phyloP scores from a whole-genome alignment of 1,140 invertebrate species.

The Magallana gigas region DNA sequence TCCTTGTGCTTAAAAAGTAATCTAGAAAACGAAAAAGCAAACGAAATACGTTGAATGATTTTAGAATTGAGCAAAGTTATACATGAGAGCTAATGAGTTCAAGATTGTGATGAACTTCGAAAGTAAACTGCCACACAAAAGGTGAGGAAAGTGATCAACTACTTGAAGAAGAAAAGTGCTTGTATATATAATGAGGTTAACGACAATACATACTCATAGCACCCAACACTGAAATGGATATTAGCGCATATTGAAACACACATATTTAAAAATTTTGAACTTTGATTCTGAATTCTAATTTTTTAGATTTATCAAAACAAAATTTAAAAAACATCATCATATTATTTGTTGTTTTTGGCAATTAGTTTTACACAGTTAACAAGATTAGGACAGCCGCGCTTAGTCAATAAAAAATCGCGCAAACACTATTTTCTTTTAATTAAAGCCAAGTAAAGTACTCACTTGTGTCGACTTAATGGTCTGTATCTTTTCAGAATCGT shows the following conservation, averaged over 20 bases:
- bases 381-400: neutral
- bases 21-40: too few species aligned
- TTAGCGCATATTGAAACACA: neutral
- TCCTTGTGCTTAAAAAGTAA: too few species aligned
- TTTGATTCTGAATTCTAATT: too few species aligned
- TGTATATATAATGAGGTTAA: neutral
- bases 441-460: neutral
- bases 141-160: too few species aligned
- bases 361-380: neutral
- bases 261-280: neutral
- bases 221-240: slow-evolving; percentile 11
- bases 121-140: too few species aligned
- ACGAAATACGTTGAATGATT: too few species aligned
- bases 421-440: neutral
- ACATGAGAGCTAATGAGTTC: too few species aligned
- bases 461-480: slow-evolving; percentile 38
- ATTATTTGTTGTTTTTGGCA: too few species aligned
- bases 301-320: too few species aligned
- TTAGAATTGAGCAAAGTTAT: too few species aligned
- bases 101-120: too few species aligned
- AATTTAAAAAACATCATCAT: too few species aligned
- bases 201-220: slow-evolving; percentile 18
- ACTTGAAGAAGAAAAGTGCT: neutral
- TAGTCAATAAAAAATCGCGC: neutral
- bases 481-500: slow-evolving; percentile 23